phyloP scores from a whole-genome alignment of 2,113 vertebrate species.

The Menidia beryllina region DNA sequence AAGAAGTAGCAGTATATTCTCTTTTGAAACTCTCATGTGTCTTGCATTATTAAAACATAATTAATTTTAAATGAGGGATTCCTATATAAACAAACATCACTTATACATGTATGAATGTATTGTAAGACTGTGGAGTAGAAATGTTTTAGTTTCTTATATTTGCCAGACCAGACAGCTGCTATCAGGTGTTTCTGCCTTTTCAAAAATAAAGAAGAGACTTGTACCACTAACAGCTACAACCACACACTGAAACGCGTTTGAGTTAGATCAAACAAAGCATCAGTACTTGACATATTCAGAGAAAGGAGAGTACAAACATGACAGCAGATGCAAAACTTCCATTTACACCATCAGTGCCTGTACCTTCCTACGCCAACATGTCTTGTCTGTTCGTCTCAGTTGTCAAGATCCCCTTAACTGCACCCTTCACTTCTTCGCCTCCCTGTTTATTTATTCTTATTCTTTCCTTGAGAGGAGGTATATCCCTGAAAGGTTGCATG shows the following conservation, averaged over 20 bases:
- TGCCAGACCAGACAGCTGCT: constrained; percentile 1
- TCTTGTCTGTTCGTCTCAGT: too few relatives aligned
- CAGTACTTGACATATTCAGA: neutral
- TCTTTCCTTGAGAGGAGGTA: too few relatives aligned
- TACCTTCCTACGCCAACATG: too few relatives aligned
- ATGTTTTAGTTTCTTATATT: constrained; percentile 12
- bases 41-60: constrained; percentile 38
- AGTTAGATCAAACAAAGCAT: neutral
- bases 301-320: neutral
- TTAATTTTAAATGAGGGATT: constrained; percentile 35
- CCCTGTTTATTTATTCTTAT: too few relatives aligned
- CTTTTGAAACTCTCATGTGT: constrained; percentile 36
- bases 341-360: too few relatives aligned
- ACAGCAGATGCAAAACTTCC: neutral
- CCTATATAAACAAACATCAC: constrained; percentile 37
- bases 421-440: too few relatives aligned
- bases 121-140: constrained; percentile 10
- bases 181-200: neutral
- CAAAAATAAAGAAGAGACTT: constrained; percentile 1
- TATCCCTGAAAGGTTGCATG: too few relatives aligned
- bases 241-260: constrained; percentile 1
- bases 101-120: constrained; percentile 19
- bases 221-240: constrained; percentile 11
- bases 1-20: constrained; percentile 39
- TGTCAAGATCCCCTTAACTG: too few relatives aligned